These are phyloP conservation scores for Crocodylus rhombifer DNA, from an alignment of 2,797 vertebrate species.

Conservation along the genomic window DNA sequence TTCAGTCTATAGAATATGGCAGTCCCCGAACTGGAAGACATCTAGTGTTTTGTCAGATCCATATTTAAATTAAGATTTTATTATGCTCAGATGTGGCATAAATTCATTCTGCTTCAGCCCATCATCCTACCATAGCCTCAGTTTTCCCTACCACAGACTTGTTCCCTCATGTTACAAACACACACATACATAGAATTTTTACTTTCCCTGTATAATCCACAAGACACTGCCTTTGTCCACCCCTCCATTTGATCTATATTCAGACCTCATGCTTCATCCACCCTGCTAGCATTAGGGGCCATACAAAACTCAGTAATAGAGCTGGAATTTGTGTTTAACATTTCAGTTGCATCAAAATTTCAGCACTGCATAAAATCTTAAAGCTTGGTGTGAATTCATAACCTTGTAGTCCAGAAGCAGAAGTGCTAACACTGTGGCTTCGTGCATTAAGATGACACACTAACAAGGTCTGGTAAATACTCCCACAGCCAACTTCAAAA, in stretches of 20 bases:
- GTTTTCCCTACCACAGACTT: background rate
- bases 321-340: background rate
- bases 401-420: background rate
- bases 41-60: background rate
- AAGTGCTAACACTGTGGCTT: background rate
- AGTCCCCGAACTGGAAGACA: background rate
- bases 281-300: background rate
- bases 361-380: background rate
- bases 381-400: background rate
- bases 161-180: background rate
- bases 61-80: background rate
- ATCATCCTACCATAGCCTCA: background rate
- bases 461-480: background rate
- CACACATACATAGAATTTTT: background rate
- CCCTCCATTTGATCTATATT: background rate
- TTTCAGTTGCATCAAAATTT: background rate
- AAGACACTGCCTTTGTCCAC: background rate
- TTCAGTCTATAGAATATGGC: background rate
- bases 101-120: background rate
- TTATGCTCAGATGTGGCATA: background rate
- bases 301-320: background rate
- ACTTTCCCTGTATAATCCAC: background rate
- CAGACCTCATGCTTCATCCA: background rate
- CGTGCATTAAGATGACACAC: background rate
- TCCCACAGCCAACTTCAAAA: constrained; percentile 24